phyloP scores from a whole-genome alignment of 2,888 invertebrate species.

The Hydroisotoma schaefferi region DNA sequence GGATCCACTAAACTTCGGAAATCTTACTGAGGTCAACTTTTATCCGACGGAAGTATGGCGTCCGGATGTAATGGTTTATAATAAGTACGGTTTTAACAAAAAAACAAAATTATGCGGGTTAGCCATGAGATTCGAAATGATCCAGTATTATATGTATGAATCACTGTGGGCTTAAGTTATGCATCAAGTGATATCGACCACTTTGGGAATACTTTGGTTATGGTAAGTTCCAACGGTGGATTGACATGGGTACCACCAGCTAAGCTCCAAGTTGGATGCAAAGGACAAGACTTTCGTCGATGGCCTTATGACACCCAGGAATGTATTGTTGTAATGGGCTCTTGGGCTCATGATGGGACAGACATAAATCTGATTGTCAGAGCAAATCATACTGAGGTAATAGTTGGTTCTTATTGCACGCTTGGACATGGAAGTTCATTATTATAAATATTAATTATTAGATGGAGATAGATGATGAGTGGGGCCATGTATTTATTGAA shows the following conservation, averaged over 20 bases:
- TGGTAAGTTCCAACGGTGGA: not conserved
- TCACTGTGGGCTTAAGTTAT: slow-evolving; percentile 14
- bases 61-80: slow-evolving; percentile 20
- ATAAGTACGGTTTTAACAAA: slow-evolving; percentile 20
- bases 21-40: slow-evolving; percentile 23
- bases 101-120: not conserved
- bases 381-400: slow-evolving; percentile 20
- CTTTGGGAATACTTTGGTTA: slow-evolving; percentile 19
- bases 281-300: slow-evolving; percentile 15
- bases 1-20: slow-evolving; percentile 28
- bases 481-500: slow-evolving; percentile 12
- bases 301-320: slow-evolving; percentile 36
- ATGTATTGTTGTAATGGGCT: slow-evolving; percentile 14
- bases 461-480: slow-evolving; percentile 6
- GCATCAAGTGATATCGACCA: slow-evolving; percentile 26
- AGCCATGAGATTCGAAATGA: not conserved
- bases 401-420: too few species aligned
- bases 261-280: slow-evolving; percentile 25
- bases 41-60: slow-evolving; percentile 22
- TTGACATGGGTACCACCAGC: slow-evolving; percentile 30
- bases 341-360: slow-evolving; percentile 21
- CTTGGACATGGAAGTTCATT: too few species aligned
- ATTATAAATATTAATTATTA: too few species aligned
- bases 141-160: not conserved
- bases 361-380: slow-evolving; percentile 12